phyloP scores from a whole-genome alignment of 2,888 invertebrate species.

The Rhagonycha lutea region DNA sequence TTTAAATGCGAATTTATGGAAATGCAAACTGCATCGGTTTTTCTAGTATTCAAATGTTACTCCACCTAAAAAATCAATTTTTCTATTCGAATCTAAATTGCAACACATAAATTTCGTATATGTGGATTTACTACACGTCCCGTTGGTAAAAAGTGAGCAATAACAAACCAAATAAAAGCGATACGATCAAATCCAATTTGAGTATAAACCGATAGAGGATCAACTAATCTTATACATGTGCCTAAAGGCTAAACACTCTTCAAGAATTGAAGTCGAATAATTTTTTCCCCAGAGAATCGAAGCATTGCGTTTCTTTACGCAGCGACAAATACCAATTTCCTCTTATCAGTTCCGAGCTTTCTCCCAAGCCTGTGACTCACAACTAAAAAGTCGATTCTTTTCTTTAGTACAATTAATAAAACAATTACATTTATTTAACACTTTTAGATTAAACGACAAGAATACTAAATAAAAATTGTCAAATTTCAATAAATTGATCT shows the following conservation, averaged over 20 bases:
- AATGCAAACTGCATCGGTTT: background rate
- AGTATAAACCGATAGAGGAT: slow-evolving; percentile 40
- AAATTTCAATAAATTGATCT: background rate
- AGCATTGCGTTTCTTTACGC: slow-evolving; percentile 43
- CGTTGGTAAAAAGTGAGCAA: background rate
- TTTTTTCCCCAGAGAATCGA: slow-evolving; percentile 50
- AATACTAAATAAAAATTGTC: background rate
- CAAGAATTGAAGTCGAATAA: slow-evolving; percentile 44
- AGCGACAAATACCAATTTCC: slow-evolving; percentile 51
- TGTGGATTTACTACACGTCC: background rate
- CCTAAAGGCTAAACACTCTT: slow-evolving; percentile 27
- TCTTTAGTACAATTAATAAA: background rate
- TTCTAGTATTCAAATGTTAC: background rate
- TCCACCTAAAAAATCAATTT: background rate
- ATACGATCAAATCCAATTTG: slow-evolving; percentile 37
- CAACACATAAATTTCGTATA: background rate
- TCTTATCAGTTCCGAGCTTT: slow-evolving; percentile 47
- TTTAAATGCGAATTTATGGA: background rate
- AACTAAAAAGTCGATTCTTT: background rate
- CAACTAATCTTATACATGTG: slow-evolving; percentile 33
- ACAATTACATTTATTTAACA: background rate
- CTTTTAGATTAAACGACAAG: background rate
- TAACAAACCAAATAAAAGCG: slow-evolving; percentile 14
- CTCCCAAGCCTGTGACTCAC: slow-evolving; percentile 1
- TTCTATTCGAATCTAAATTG: background rate